Percentiles rank a stretch among this genome's conserved stretches.
These are phyloP conservation scores for Coenonympha glycerion DNA, from an alignment of 2,888 invertebrate genomes.

Conservation along the genomic window DNA sequence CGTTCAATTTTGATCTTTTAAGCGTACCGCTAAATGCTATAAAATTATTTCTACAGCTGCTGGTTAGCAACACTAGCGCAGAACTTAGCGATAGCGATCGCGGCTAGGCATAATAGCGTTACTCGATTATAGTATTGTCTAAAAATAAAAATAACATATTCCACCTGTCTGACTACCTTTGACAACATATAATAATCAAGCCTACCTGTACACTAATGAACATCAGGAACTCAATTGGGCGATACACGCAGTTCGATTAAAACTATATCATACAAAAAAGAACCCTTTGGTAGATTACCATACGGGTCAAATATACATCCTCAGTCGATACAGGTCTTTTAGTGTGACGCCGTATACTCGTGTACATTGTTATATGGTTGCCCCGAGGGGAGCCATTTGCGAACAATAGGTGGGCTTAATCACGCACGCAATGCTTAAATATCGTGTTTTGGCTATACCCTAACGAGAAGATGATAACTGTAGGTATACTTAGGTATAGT, in stretches of 20 bases:
- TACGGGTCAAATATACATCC: constrained; percentile 3
- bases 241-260: constrained; percentile 6
- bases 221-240: constrained; percentile 3
- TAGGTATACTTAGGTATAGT: background rate
- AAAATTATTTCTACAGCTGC: no score
- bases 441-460: constrained; percentile 34
- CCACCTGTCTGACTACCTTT: background rate
- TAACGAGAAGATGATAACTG: background rate
- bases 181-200: background rate
- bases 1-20: no score
- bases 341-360: constrained; percentile 9
- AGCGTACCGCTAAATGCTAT: no score
- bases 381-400: constrained; percentile 40
- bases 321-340: background rate
- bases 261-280: background rate
- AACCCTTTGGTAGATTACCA: background rate
- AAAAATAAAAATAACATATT: no score
- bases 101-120: no score
- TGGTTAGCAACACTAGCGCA: no score
- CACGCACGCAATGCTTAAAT: constrained; percentile 52
- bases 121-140: no score
- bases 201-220: constrained; percentile 4
- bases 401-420: constrained; percentile 51
- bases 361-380: constrained; percentile 36
- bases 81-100: no score